These are phyloP conservation scores for Caenorhabditis wallacei DNA, from an alignment of 2,888 invertebrate species.

Conservation along the genomic window DNA sequence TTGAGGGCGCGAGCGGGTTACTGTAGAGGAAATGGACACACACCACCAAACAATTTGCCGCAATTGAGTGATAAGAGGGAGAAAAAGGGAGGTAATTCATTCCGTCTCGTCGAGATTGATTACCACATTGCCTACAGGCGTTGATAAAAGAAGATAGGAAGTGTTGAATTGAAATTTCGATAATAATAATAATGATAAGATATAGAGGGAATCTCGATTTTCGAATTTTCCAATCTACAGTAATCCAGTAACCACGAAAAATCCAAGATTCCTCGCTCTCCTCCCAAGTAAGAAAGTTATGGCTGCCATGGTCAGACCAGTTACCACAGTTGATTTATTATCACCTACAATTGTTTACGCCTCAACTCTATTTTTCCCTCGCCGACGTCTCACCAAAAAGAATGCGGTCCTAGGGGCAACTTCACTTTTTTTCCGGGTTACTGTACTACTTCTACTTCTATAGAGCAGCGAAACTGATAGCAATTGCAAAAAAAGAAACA, in stretches of 20 bases:
- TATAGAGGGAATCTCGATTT: no score
- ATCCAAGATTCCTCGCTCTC: background rate
- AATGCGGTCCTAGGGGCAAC: constrained; percentile 44
- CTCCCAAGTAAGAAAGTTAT: background rate
- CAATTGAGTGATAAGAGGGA: constrained; percentile 33
- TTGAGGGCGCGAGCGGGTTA: constrained; percentile 33
- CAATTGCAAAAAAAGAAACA: constrained; percentile 16
- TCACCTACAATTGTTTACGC: constrained; percentile 61
- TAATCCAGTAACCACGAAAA: no score
- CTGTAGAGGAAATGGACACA: constrained; percentile 50
- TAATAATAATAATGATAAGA: no score
- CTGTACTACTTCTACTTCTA: constrained; percentile 20
- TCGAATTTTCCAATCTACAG: no score
- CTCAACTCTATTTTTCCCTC: constrained; percentile 12
- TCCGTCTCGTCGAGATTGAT: constrained; percentile 40
- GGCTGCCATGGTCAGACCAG: constrained; percentile 45
- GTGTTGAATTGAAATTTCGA: no score
- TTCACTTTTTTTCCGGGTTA: constrained; percentile 26
- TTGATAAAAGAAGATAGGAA: background rate
- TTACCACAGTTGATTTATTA: constrained; percentile 62
- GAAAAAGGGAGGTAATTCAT: constrained; percentile 35
- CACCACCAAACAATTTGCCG: constrained; percentile 39
- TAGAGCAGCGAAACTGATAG: background rate
- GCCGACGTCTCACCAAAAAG: constrained; percentile 7
- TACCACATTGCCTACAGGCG: constrained; percentile 8